Evolutionary conservation across 2,113 vertebrate genomes (phyloP), one percentile per base, ranked within the genome.

Genomic region (Malaclemys terrapin): DNA sequence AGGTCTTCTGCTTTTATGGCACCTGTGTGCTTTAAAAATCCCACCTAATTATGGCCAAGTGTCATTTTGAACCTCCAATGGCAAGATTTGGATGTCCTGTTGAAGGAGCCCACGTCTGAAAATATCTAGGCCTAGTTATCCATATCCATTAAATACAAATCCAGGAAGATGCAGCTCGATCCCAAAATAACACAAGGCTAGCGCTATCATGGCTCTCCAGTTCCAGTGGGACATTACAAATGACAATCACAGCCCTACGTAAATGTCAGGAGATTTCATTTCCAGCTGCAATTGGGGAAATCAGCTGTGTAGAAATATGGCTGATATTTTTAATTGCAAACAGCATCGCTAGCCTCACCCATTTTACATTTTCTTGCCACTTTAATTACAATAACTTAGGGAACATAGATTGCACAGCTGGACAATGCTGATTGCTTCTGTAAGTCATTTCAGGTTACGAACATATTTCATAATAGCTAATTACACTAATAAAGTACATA

Each of bases 321-420:
- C 49, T 31, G 75, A 69, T 84, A 22, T 14, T 88, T 72, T 16
- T 80, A 90, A 80, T 38, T 78, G 49, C 62, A 62, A 29, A 0
- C 2, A 2, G 17, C 35, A 22, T 38, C 2, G 1, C 19, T 56
- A 54, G 5, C 29, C 50, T 88, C 50, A 2, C 1, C 35, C 49
- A 49, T 84, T 80, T 85, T 80, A 42, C 19, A 6, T 38, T 59
- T 20, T 35, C 45, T 62, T 16, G 2, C 24, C 16, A 42, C 0
- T 0, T 7, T 50, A 0, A 0, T 78, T 29, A 52, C 1, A 0
- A 59, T 13, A 42, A 31, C 12, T 91, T 79, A 22, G 79, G 29
- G 29, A 84, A 93, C 17, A 42, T 49, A 85, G 2, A 35, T 1
- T 52, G 29, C 20, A 4, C n/a, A 85, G 42, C 4, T 65, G 29